These are phyloP conservation scores for Oreochromis aureus DNA, from an alignment of 2,113 vertebrate species.

Conservation along the genomic window DNA sequence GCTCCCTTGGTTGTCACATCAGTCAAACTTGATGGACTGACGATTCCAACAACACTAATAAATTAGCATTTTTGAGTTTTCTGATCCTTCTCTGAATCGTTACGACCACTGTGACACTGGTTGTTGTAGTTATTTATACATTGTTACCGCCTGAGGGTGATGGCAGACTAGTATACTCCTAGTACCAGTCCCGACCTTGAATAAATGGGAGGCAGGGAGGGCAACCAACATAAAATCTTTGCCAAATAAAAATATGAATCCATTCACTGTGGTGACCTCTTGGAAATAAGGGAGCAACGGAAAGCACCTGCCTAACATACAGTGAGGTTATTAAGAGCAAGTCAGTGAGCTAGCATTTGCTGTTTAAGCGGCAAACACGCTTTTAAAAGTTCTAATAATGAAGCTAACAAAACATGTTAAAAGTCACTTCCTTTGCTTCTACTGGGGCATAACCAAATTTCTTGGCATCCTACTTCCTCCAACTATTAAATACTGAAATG, in stretches of 20 bases:
- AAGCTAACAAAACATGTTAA: not conserved
- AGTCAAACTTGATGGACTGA: not conserved
- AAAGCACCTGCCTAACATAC: not conserved
- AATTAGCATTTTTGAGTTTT: not conserved
- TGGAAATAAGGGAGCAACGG: not conserved
- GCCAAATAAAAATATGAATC: not conserved
- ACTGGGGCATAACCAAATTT: not conserved
- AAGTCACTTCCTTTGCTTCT: not conserved
- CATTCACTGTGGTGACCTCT: not conserved
- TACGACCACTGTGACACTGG: not conserved
- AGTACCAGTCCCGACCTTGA: not conserved
- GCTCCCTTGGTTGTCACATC: not conserved
- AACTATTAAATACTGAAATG: not conserved
- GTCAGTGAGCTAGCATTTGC: not conserved
- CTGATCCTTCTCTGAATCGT: constrained; percentile 13
- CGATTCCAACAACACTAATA: not conserved
- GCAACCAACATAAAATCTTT: not conserved
- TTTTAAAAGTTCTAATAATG: not conserved
- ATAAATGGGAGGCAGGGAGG: not conserved
- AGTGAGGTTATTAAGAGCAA: not conserved
- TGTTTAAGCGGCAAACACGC: not conserved
- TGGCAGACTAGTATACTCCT: not conserved
- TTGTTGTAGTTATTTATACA: not conserved
- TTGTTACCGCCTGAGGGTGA: not conserved
- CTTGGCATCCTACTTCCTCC: not conserved